Base-by-base conservation (phyloP, 2,888 invertebrate genomes). In the Tetropium fuscum region DNA sequence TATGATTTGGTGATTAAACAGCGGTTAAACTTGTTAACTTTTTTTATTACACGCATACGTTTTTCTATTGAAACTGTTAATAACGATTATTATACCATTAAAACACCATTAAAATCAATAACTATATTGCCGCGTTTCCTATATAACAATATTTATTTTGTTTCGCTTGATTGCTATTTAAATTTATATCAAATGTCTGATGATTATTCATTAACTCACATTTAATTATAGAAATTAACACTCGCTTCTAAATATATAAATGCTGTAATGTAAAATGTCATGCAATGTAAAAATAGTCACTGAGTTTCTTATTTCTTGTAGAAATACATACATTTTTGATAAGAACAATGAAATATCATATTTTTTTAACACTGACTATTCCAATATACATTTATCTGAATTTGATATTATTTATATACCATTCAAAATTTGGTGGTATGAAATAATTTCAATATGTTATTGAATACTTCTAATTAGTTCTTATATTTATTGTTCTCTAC, bases 171-270 rank as follows among this genome's bases (percentile, higher is more conserved):
- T 51, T 40, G 38, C 38, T 25, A 7, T n/a, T 30, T 19, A 34
- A 18, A 20, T 38, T 27, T 51, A 20, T 40, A 40, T 51, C 38
- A 51, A 51, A 27, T 27, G 25, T 27, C 18, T 25, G 10, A 4
- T 40, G 40, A 40, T 51, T 51, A 40, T 8, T 51, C 25, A 51
- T 27, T 51, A 48, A 48, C 34, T 51, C 51, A 51, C 27, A 40
- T 40, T 51, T 51, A 51, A 51, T 51, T 51, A 38, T 51, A 51
- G 51, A 51, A 18, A 38, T 48, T 48, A 40, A 51, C 51, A 51
- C 38, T 51, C 40, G 51, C 4, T 51, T 51, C 51, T 51, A 51
- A 51, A 51, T 51, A 51, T 51, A 51, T 38, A 27, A 51, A 51
- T 51, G 51, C 6, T 51, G 51, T 40, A 40, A 51, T 7, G 13